Base-by-base conservation (phyloP, 1,140 invertebrate genomes). In the Leptinotarsa texana region DNA sequence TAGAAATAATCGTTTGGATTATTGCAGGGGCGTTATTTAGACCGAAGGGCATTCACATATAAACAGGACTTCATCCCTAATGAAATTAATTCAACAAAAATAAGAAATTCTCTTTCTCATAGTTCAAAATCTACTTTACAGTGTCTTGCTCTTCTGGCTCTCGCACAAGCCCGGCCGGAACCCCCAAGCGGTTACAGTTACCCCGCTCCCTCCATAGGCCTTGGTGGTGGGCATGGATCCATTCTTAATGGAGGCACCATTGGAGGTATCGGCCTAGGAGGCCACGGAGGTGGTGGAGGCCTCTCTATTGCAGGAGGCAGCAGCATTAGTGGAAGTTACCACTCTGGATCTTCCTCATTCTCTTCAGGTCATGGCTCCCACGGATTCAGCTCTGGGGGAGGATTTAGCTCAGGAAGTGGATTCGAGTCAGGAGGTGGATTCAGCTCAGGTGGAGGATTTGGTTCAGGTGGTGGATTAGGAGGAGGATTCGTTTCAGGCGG, bases 181-280 rank as follows among this genome's bases (percentile, higher is more conserved):
- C 77, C 77, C 33, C 77, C 75, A 18, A 65, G 69, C 18, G 75
- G 75, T 27, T 78, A 78, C 48, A 78, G 74, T 51, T 75, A 75
- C 90, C 42, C 89, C 91, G 1, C 92, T 92, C 13, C 94, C 49
- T 21, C 67, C 15, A 17, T 33, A 13, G 27, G 67, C 8, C 87
- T 61, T 3, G 74, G 61, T n/a, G 67, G 73, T 6, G 33, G 73
- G n/a, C 18, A 63, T n/a, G 61, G 49, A 18, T 13, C 17, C 21
- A 24, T 42, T 69, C 15, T 21, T n/a, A 11, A 27, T 17, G 74
- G 74, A 18, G 74, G 67, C 11, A 57, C 24, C 15, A 17, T n/a
- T 42, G 3, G 15, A 21, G 51, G 63, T n/a, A 33, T 63, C 69
- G 21, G 17, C n/a, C 18, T 42, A 13, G 69, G 63, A 11, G 42